Conservation (phyloP, 1,140 invertebrate species). For the Diorhabda elongata region DNA sequence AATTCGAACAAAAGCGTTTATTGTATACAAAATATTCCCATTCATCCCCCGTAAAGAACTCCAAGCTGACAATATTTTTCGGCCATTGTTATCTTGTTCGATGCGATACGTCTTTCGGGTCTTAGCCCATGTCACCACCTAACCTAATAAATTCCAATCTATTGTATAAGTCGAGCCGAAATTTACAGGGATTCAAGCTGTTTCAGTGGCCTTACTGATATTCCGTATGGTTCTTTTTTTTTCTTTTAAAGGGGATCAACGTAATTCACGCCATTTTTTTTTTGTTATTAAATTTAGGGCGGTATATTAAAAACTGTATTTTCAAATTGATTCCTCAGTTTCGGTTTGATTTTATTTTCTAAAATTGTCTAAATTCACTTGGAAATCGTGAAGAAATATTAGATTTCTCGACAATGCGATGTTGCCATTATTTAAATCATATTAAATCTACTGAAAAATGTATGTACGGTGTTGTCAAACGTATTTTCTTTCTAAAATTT, state of each 20-base stretch:
- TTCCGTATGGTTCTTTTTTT: background rate
- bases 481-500: no score
- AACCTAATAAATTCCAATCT: constrained; percentile 44
- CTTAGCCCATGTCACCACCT: constrained; percentile 45
- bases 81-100: constrained; percentile 43
- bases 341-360: no score
- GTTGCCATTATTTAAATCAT: no score
- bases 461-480: no score
- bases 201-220: constrained; percentile 6
- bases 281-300: no score
- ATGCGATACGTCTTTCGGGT: constrained; percentile 40
- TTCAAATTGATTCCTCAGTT: no score
- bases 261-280: no score
- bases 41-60: constrained; percentile 12
- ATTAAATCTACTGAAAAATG: no score
- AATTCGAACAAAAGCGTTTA: background rate
- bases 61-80: constrained; percentile 14
- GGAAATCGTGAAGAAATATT: no score
- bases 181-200: constrained; percentile 24
- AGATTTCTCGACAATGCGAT: no score
- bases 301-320: no score
- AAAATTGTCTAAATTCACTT: no score
- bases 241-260: background rate
- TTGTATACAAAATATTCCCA: constrained; percentile 14
- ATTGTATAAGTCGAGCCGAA: constrained; percentile 28